Conservation (phyloP, 2,797 vertebrate species). For the Argya squamiceps region DNA sequence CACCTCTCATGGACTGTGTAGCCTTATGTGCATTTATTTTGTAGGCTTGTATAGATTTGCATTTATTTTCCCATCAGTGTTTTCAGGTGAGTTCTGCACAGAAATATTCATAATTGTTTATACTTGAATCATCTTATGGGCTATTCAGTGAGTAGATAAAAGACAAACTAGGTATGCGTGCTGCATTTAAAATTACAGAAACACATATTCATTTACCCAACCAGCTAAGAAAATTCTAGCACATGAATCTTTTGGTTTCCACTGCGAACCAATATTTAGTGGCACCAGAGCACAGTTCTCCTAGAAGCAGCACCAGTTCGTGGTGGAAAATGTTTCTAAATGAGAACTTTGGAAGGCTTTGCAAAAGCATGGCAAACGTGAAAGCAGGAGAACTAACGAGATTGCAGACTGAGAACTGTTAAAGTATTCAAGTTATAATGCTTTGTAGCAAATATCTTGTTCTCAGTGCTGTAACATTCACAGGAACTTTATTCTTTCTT, state of each 20-base stretch:
- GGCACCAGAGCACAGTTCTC: background rate
- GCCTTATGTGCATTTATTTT: background rate
- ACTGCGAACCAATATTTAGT: background rate
- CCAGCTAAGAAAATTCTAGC: background rate
- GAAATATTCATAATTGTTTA: background rate
- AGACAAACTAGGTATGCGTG: background rate
- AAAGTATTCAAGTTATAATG: background rate
- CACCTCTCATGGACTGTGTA: background rate
- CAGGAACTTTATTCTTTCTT: conserved; percentile 36
- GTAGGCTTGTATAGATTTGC: background rate
- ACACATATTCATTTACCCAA: background rate
- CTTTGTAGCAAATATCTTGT: conserved; percentile 17
- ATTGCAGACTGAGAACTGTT: background rate
- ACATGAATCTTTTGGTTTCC: background rate
- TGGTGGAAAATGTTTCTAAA: background rate
- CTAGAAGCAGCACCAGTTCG: background rate
- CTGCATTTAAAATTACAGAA: background rate
- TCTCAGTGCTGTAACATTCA: background rate
- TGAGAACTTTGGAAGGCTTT: background rate
- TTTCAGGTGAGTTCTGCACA: background rate
- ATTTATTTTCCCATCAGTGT: background rate
- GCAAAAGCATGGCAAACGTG: background rate
- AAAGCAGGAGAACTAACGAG: conserved; percentile 8
- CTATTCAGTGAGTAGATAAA: background rate
- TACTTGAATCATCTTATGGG: background rate